phyloP scores from a whole-genome alignment of 2,888 invertebrate genomes.

The Drosophila rubida region DNA sequence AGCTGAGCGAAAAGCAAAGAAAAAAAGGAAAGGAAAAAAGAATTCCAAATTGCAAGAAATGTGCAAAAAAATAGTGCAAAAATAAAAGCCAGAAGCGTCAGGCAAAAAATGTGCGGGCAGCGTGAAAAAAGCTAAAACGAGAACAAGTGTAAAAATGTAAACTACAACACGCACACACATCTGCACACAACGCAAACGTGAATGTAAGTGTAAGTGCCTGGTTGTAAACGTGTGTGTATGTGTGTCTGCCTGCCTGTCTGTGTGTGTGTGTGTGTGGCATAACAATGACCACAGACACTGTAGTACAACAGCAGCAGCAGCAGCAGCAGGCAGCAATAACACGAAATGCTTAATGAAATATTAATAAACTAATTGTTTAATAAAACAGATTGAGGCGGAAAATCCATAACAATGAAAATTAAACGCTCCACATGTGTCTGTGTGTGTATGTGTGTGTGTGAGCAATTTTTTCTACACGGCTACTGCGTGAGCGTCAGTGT shows the following conservation, averaged over 20 bases:
- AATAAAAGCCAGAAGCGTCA: slow-evolving; percentile 59
- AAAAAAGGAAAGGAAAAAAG: slow-evolving; percentile 24
- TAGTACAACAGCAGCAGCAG: not conserved
- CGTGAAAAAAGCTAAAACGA: slow-evolving; percentile 53
- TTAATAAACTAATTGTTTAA: slow-evolving; percentile 57
- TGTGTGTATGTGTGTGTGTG: slow-evolving; percentile 27
- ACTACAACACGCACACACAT: slow-evolving; percentile 38
- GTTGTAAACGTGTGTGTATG: slow-evolving; percentile 25
- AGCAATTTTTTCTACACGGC: slow-evolving; percentile 27
- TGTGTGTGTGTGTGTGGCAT: slow-evolving; percentile 38
- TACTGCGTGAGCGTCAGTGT: slow-evolving; percentile 11
- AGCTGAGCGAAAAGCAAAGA: slow-evolving; percentile 14
- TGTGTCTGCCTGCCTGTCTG: slow-evolving; percentile 28
- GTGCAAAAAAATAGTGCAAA: slow-evolving; percentile 55
- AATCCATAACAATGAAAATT: slow-evolving; percentile 60
- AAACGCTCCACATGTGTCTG: slow-evolving; percentile 23
- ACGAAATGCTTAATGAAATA: slow-evolving; percentile 35
- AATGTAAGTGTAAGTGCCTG: slow-evolving; percentile 39
- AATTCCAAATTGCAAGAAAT: slow-evolving; percentile 51
- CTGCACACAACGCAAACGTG: slow-evolving; percentile 27
- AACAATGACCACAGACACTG: slow-evolving; percentile 64
- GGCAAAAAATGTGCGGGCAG: slow-evolving; percentile 47
- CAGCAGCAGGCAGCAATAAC: slow-evolving; percentile 22
- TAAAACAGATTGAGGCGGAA: slow-evolving; percentile 60
- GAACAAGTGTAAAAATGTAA: slow-evolving; percentile 59